Percentiles rank a stretch among this genome's conserved stretches.
phyloP scores from a whole-genome alignment of 2,797 vertebrate genomes.

The Esox lucius region DNA sequence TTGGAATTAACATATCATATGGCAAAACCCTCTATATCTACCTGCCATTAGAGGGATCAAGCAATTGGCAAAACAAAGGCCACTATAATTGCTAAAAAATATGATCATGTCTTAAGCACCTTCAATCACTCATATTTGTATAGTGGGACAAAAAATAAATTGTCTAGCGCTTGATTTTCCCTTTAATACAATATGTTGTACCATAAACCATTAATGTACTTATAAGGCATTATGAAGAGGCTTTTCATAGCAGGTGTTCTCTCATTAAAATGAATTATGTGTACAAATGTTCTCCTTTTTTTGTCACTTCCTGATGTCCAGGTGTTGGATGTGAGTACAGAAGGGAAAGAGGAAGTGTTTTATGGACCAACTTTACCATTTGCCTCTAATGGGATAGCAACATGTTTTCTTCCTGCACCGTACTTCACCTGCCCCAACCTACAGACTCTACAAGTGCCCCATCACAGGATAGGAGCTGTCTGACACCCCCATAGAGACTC shows the following conservation, averaged over 20 bases:
- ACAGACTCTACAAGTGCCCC: constrained; percentile 93
- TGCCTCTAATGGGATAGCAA: constrained; percentile 92
- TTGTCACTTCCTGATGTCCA: constrained; percentile 49
- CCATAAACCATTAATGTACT: neutral
- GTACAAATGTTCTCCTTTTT: neutral
- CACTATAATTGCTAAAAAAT: no score
- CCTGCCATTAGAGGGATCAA: no score
- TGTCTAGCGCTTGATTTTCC: no score
- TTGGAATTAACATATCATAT: no score
- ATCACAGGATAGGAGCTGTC: constrained; percentile 89
- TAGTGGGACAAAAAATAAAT: no score
- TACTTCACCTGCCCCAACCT: constrained; percentile 94
- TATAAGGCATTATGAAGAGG: neutral
- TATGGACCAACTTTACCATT: constrained; percentile 95
- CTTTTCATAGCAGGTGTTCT: neutral
- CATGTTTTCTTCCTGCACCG: constrained; percentile 93
- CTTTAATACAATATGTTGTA: neutral
- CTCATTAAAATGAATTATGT: neutral
- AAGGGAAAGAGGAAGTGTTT: constrained; percentile 96
- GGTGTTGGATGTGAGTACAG: constrained; percentile 92
- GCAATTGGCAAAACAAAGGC: no score
- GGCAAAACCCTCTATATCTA: no score
- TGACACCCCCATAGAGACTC: neutral
- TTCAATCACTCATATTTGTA: no score
- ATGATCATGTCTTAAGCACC: no score